phyloP scores from a whole-genome alignment of 1,140 invertebrate genomes.

The Trachymyrmex septentrionalis region DNA sequence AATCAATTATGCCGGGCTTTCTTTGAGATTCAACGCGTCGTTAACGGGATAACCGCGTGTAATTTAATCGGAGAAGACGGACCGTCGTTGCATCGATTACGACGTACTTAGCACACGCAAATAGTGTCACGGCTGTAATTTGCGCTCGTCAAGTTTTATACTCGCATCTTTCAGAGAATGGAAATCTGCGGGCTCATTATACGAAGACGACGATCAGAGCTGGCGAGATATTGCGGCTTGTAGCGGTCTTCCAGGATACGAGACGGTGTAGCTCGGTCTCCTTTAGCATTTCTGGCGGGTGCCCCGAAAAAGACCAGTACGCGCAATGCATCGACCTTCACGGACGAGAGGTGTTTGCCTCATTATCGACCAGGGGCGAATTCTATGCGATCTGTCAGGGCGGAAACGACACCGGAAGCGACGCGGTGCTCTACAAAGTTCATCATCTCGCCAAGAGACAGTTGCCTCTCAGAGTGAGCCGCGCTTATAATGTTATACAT shows the following conservation, averaged over 20 bases:
- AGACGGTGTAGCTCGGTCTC: conserved; percentile 82
- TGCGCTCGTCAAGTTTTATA: neutral
- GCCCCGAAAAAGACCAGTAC: conserved; percentile 85
- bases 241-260: conserved; percentile 87
- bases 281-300: conserved; percentile 82
- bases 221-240: conserved; percentile 85
- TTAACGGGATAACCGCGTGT: conserved; percentile 38
- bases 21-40: conserved; percentile 36
- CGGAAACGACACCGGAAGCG: conserved; percentile 78
- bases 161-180: conserved; percentile 80
- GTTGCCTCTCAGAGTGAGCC: conserved; percentile 81
- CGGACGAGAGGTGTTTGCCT: conserved; percentile 83
- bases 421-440: conserved; percentile 84
- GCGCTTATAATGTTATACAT: neutral
- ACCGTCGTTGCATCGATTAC: conserved; percentile 14
- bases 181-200: conserved; percentile 85
- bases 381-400: conserved; percentile 84
- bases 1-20: conserved; percentile 34
- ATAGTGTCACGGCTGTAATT: conserved; percentile 10
- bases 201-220: conserved; percentile 85
- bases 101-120: neutral
- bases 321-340: conserved; percentile 85
- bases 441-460: conserved; percentile 82
- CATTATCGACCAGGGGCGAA: conserved; percentile 83
- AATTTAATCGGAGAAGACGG: conserved; percentile 5